Conservation (phyloP, 1,140 invertebrate species). For the Hylyphantes graminicola region DNA sequence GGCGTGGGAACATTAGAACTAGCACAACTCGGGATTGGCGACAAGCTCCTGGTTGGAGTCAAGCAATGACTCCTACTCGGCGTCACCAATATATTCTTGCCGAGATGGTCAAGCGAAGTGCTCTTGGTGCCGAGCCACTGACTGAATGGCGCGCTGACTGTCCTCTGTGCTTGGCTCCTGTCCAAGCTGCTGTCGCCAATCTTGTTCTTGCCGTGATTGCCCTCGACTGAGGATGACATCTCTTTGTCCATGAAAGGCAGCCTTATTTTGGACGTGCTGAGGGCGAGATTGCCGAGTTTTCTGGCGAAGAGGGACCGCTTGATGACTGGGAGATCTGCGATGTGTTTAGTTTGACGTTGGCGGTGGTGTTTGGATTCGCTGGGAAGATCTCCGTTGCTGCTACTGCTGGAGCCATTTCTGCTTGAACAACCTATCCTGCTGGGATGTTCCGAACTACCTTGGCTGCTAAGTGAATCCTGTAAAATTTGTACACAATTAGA, state of each 20-base stretch:
- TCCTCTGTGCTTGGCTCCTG: constrained; percentile 48
- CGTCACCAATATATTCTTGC: not conserved
- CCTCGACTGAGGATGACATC: not conserved
- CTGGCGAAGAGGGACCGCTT: constrained; percentile 51
- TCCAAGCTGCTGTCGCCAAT: constrained; percentile 23
- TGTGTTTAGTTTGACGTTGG: not conserved
- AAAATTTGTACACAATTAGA: too few species aligned
- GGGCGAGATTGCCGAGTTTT: constrained; percentile 48
- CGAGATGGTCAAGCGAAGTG: constrained; percentile 35
- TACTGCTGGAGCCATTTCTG: constrained; percentile 41
- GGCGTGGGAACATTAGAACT: constrained; percentile 62
- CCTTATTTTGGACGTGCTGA: constrained; percentile 42
- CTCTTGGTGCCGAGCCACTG: constrained; percentile 34
- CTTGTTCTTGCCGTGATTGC: not conserved
- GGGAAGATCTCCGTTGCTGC: constrained; percentile 2
- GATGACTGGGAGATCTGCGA: constrained; percentile 17
- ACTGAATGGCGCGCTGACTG: constrained; percentile 54
- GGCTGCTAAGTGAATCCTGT: constrained; percentile 60
- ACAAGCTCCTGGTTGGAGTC: constrained; percentile 43
- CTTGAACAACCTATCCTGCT: not conserved
- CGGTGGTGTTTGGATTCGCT: too few species aligned
- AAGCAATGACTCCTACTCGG: constrained; percentile 7
- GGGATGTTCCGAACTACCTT: constrained; percentile 42
- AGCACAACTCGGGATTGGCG: constrained; percentile 62
- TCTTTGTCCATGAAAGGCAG: constrained; percentile 41